Base-by-base conservation (phyloP, 37 sponge, comb jelly and placozoan genomes). In the Axinella damicornis region DNA sequence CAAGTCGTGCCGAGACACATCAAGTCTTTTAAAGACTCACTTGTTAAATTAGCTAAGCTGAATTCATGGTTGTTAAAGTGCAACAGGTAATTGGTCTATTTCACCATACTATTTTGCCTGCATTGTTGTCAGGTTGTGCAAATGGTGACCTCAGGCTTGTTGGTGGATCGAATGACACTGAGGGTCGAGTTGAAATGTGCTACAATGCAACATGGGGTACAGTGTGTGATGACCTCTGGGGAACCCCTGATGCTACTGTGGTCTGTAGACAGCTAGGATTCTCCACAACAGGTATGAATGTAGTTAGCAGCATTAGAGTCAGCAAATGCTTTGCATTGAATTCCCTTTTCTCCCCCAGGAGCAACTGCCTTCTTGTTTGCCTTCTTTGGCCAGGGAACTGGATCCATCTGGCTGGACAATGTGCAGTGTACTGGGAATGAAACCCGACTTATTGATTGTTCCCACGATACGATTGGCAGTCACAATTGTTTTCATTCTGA, bases 121-220 rank as follows among this genome's bases (percentile, higher is more conserved):
- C n/a, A n/a, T n/a, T n/a, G n/a, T n/a, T n/a, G n/a, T n/a, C n/a
- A 67, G 68, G 68, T 30, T 71, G 72, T 24, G 38, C 18, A 11
- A 5, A 37, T 15, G 72, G 72, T 24, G 72, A 71, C 52, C 6
- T 71, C 38, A 71, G 72, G 38, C 24, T 71, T 18, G 2, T 1
- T 71, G 72, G 52, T 41, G 72, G 72, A 24, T 4, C 24, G 13
- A 71, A 18, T 21, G 4, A 4, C 9, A 46, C 5, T 13, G 33
- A 67, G 13, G 72, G 72, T 17, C 72, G 72, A 39, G 72, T 71
- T 2, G 72, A 71, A 39, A 37, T 71, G 2, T 71, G 72, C 52
- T 22, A 41, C 52, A 71, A 71, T 21, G 39, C 37, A 52, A 13
- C 2, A 37, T 71, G 72, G 72, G 72, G 72, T 37, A 71, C 72